These are phyloP conservation scores for Scrobipalpa costella DNA, from an alignment of 2,888 invertebrate genomes.

Conservation along the genomic window DNA sequence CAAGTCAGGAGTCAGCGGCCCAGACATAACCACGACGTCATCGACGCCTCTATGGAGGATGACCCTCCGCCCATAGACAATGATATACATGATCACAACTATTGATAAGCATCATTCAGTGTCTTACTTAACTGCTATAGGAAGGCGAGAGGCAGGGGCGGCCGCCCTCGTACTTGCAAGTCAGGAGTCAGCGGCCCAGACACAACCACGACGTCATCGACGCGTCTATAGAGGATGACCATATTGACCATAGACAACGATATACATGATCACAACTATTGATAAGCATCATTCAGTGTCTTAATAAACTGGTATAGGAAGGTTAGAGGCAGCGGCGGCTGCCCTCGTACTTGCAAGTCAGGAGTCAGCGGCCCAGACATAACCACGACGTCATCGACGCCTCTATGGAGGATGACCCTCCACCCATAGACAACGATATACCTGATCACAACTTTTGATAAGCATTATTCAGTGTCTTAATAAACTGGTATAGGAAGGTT, in stretches of 20 bases:
- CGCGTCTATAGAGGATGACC: conserved; percentile 38
- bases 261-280: conserved; percentile 32
- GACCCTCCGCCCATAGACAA: not conserved
- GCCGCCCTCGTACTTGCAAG: conserved; percentile 64
- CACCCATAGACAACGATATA: too few relatives aligned
- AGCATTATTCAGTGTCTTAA: too few relatives aligned
- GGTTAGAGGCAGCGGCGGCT: conserved; percentile 66
- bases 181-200: not conserved
- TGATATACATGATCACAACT: conserved; percentile 31
- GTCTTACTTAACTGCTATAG: too few relatives aligned
- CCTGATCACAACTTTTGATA: too few relatives aligned
- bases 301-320: too few relatives aligned
- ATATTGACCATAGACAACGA: not conserved
- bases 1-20: conserved; percentile 35
- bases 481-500: too few relatives aligned
- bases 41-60: conserved; percentile 38
- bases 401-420: too few relatives aligned
- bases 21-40: not conserved
- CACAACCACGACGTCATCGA: not conserved
- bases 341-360: conserved; percentile 62
- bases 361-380: not conserved
- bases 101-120: conserved; percentile 28
- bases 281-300: too few relatives aligned
- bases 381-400: conserved; percentile 28
- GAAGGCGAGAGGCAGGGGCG: conserved; percentile 68